Evolutionary conservation across 2,113 vertebrate genomes (phyloP), one percentile per base, ranked within the genome.

Genomic region (Paracanthobrama guichenoti): DNA sequence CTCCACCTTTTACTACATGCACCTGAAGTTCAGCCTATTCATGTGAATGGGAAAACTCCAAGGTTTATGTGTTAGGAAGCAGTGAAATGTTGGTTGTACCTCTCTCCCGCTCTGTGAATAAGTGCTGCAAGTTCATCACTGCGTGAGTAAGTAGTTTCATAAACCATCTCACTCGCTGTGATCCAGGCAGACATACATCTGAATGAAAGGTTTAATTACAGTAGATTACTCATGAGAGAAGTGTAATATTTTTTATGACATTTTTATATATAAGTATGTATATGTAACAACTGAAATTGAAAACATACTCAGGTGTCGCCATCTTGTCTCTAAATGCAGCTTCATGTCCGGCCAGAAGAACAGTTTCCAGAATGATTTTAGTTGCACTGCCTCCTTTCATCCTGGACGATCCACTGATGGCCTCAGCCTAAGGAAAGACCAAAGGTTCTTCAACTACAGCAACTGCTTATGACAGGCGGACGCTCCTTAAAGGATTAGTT

Each of bases 331-430:
- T 83, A 48, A 59, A 82, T 35, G 90, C 44, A 20, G 94, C 92
- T 74, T 90, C 91, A 26, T 95, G 93, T 11, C 94, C 93, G 4
- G 93, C 91, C 50, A 93, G 89, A 55, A 95, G 85, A 39, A 96
- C 42, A 0, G 92, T 92, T 89, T 96, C 95, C 89, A 96, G 86
- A 1, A 96, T 88, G 60, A 96, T 91, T 92, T 95, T 96, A 0
- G 94, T 95, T 35, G 92, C 87, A 0, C 94, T 95, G 88, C 93
- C 93, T 53, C 94, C 95, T 89, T 96, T 97, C 95, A 96, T 95
- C 84, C 91, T 88, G 66, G 95, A 96, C 0, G 94, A 95, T 50
- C 95, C 94, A 22, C 94, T 93, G 90, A 96, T 88, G 55, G 92
- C 94, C 88, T 96, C 93, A 1, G 95, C 94, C 94, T 96, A 83